These are phyloP conservation scores for Halcyon leucocephala DNA, from an alignment of 2,797 vertebrate genomes.

Conservation along the genomic window DNA sequence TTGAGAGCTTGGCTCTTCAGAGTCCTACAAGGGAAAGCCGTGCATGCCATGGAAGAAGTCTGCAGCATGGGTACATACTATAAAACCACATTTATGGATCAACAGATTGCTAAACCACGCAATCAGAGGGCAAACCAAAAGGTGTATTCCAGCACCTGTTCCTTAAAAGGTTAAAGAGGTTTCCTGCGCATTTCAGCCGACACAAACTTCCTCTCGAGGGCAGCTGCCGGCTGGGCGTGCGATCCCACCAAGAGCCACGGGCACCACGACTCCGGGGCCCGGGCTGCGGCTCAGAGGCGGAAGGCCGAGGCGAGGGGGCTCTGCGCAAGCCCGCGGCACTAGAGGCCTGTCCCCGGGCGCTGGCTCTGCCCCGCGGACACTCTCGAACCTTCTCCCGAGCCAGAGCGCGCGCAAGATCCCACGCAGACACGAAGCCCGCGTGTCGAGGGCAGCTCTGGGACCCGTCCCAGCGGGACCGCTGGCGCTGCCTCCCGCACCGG, in stretches of 20 bases:
- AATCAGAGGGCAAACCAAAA: not conserved
- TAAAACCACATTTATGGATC: rapidly evolving
- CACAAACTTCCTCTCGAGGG: not conserved
- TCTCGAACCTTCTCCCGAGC: not conserved
- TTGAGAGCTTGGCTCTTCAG: rapidly evolving
- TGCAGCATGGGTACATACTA: rapidly evolving
- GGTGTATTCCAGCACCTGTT: not conserved
- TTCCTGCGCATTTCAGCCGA: rapidly evolving
- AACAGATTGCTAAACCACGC: rapidly evolving
- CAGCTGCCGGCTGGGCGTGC: not conserved
- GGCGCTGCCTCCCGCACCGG: rapidly evolving
- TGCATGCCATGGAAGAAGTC: rapidly evolving
- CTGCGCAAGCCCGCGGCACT: rapidly evolving
- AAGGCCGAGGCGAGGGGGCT: rapidly evolving
- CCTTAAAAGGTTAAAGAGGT: too few species aligned
- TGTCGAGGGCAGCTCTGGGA: not conserved
- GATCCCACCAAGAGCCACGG: rapidly evolving
- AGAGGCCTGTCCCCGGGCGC: rapidly evolving
- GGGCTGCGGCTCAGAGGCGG: rapidly evolving
- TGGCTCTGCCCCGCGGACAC: rapidly evolving
- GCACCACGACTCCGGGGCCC: rapidly evolving
- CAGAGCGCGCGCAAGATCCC: too few species aligned
- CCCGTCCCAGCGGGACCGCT: not conserved
- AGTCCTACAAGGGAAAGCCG: not conserved
- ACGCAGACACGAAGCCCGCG: not conserved